Evolutionary conservation across 2,888 invertebrate species (phyloP), one percentile per base, ranked within the genome.

Genomic region (Atethmia centrago): DNA sequence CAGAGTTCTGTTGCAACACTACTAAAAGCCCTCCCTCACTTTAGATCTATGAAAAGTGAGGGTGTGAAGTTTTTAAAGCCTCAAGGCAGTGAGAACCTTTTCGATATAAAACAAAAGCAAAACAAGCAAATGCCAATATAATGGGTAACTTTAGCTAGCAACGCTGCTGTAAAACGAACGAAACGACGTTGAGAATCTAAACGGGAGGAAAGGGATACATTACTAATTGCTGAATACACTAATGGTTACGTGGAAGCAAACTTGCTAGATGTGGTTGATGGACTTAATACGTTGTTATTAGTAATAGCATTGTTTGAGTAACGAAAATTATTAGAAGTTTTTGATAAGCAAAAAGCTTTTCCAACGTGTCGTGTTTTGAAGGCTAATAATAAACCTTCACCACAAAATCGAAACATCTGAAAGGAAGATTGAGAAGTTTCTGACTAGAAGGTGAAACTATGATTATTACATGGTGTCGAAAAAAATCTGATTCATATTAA

Each of bases 141-240:
- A 74, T 56, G 36, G 16, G 67, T 77, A 66, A 77, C 66, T 67
- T 42, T 21, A 67, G 19, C 67, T 31, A 62, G 19, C 14, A 62
- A 40, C 19, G 21, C 14, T 45, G 12, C 4, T 51, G 12, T 28
- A 45, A 14, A 68, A 68, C 16, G 70, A 74, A 47, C 42, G 3
- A 78, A 71, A 61, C 16, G 78, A 53, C 25, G 7, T n/a, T 16
- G 31, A 25, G n/a, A 31, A 70, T 61, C 12, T 42, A 78, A 8
- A 31, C 14, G 12, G 1, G 51, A 74, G 21, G 3, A 31, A 74
- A 45, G 14, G 49, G 31, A 55, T 78, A 61, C 40, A 42, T 75
- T 55, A 75, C 71, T 70, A 78, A 75, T 75, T 75, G 78, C 31
- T 47, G 31, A 21, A 49, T 61, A 61, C 42, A 31, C 40, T 70